A percentile compares a stretch with the other conserved stretches of the same genome.
These are phyloP conservation scores for Pomacea canaliculata DNA, from an alignment of 2,888 invertebrate genomes.

Conservation along the genomic window DNA sequence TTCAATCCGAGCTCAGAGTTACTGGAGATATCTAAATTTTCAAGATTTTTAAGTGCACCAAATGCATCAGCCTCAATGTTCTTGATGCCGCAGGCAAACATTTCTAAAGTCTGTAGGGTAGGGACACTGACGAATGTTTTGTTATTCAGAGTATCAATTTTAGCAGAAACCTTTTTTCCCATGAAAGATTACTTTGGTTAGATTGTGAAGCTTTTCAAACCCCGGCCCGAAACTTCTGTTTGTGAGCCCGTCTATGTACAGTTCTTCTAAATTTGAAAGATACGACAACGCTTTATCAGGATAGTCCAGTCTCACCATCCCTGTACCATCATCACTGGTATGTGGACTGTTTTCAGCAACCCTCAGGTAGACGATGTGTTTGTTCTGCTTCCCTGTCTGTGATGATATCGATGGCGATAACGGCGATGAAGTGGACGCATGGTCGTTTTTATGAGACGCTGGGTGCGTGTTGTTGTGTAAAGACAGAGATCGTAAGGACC, in stretches of 20 bases:
- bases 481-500: neutral
- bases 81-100: neutral
- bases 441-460: neutral
- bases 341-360: neutral
- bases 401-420: neutral
- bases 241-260: slow-evolving; percentile 22
- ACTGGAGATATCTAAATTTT: neutral
- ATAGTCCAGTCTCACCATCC: slow-evolving; percentile 2
- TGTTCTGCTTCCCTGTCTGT: neutral
- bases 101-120: neutral
- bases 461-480: slow-evolving; percentile 7
- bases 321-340: neutral
- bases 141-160: neutral
- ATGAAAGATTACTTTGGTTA: neutral
- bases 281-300: slow-evolving; percentile 20
- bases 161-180: slow-evolving; percentile 1
- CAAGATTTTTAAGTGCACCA: neutral
- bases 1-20: neutral
- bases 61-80: neutral
- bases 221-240: slow-evolving; percentile 7
- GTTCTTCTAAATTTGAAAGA: slow-evolving; percentile 1
- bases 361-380: neutral
- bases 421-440: neutral
- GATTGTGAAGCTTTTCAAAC: slow-evolving; percentile 1
- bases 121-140: neutral